Conservation (phyloP, 2,888 invertebrate genomes). For the Epinotia demarniana region DNA sequence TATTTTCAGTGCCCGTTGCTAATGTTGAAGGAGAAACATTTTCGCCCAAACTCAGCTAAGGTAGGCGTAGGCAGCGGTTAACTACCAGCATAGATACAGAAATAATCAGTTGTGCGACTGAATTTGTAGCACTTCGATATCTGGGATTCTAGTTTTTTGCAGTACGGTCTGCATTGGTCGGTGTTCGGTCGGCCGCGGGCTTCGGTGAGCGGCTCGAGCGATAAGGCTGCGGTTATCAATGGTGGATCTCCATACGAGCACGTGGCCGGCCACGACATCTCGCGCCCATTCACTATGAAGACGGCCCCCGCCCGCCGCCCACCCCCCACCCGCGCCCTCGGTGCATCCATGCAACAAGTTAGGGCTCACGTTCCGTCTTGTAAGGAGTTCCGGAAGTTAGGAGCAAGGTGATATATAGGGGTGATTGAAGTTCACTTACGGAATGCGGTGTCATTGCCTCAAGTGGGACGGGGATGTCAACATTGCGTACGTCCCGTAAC, state of each 20-base stretch:
- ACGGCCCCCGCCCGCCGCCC: constrained; percentile 66
- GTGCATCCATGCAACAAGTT: constrained; percentile 84
- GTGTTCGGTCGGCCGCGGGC: constrained; percentile 8
- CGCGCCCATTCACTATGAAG: constrained; percentile 84
- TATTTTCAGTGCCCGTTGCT: not conserved
- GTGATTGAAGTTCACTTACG: constrained; percentile 42
- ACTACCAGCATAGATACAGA: not conserved
- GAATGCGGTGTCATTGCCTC: constrained; percentile 42
- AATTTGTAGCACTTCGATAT: not conserved
- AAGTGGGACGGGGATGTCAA: constrained; percentile 36
- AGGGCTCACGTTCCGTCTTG: constrained; percentile 75
- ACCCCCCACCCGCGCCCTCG: constrained; percentile 60
- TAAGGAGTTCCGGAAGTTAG: constrained; percentile 71
- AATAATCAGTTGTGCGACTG: not conserved
- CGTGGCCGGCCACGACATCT: constrained; percentile 82
- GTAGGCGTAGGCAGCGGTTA: not conserved
- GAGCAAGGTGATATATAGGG: constrained; percentile 48
- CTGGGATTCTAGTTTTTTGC: not conserved
- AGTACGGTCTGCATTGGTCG: not conserved
- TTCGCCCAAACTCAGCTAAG: not conserved
- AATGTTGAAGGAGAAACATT: too few species aligned
- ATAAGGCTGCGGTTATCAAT: constrained; percentile 82
- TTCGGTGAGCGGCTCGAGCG: constrained; percentile 55
- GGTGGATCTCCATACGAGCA: constrained; percentile 83
- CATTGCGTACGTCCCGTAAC: constrained; percentile 8